Evolutionary conservation across 2,113 vertebrate species (phyloP).

Genomic region (Phaethornis superciliosus): DNA sequence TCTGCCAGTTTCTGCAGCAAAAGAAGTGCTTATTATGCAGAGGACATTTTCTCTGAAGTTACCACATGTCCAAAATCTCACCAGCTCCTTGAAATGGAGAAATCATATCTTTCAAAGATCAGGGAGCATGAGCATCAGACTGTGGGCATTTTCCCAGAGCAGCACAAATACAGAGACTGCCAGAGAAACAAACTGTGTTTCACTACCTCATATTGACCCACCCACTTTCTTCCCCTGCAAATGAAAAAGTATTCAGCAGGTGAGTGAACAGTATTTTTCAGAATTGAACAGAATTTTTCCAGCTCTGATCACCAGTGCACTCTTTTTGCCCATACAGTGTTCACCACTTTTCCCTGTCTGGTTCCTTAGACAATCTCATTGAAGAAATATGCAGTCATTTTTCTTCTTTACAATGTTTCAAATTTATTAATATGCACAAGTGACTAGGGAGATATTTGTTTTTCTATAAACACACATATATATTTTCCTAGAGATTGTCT

Average conservation of each 20-base stretch:
- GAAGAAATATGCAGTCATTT: not conserved
- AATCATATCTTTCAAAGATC: not conserved
- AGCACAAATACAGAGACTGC: not conserved
- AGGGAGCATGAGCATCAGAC: not conserved
- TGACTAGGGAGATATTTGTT: not conserved
- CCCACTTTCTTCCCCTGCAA: not conserved
- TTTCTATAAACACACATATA: fast-evolving
- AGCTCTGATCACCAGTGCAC: not conserved
- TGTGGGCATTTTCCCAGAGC: not conserved
- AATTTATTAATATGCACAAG: not conserved
- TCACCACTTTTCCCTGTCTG: not conserved
- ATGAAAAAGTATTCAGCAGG: fast-evolving
- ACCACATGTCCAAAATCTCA: not conserved
- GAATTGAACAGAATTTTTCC: not conserved
- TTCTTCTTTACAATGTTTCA: not conserved
- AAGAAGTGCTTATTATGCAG: constrained; percentile 21
- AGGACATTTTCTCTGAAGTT: constrained; percentile 28
- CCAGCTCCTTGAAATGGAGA: not conserved
- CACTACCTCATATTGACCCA: not conserved
- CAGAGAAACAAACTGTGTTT: not conserved
- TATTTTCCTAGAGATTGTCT: not conserved
- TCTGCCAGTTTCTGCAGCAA: constrained; percentile 31
- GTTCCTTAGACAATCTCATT: not conserved
- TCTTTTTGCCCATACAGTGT: not conserved
- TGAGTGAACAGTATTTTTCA: not conserved